These are phyloP conservation scores for Rhagium mordax DNA, from an alignment of 2,888 invertebrate species.

Conservation along the genomic window DNA sequence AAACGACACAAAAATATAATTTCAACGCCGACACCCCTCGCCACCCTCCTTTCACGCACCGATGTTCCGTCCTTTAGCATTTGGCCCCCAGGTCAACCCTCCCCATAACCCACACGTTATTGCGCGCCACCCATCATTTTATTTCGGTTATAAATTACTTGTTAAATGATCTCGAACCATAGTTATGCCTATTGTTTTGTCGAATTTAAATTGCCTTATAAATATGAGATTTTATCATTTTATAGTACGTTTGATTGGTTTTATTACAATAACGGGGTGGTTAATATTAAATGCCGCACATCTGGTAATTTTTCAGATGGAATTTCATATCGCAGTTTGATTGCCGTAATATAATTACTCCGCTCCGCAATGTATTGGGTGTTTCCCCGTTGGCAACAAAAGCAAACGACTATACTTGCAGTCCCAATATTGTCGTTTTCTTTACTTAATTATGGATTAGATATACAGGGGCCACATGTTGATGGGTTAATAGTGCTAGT, in stretches of 20 bases:
- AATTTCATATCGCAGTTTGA: constrained; percentile 21
- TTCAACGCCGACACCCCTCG: neutral
- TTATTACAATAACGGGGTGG: constrained; percentile 43
- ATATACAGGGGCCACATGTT: too few species aligned
- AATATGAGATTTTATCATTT: constrained; percentile 61
- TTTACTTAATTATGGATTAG: too few species aligned
- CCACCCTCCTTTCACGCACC: neutral
- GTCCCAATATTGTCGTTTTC: too few species aligned
- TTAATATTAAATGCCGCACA: constrained; percentile 43
- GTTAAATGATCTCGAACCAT: constrained; percentile 62
- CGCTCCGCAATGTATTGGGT: neutral
- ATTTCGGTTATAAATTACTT: constrained; percentile 61
- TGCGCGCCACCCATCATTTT: constrained; percentile 56
- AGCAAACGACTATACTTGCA: neutral
- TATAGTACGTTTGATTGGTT: constrained; percentile 52
- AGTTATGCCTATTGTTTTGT: constrained; percentile 62
- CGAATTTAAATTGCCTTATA: constrained; percentile 64
- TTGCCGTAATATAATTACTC: neutral
- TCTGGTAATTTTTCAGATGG: constrained; percentile 35
- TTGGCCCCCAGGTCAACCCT: constrained; percentile 13
- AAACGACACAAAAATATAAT: neutral
- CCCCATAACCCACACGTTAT: constrained; percentile 29
- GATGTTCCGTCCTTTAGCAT: constrained; percentile 1
- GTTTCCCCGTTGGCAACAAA: neutral
- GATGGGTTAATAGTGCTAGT: too few species aligned